These are phyloP conservation scores for Luperina testacea DNA, from an alignment of 2,888 invertebrate genomes.

Conservation along the genomic window DNA sequence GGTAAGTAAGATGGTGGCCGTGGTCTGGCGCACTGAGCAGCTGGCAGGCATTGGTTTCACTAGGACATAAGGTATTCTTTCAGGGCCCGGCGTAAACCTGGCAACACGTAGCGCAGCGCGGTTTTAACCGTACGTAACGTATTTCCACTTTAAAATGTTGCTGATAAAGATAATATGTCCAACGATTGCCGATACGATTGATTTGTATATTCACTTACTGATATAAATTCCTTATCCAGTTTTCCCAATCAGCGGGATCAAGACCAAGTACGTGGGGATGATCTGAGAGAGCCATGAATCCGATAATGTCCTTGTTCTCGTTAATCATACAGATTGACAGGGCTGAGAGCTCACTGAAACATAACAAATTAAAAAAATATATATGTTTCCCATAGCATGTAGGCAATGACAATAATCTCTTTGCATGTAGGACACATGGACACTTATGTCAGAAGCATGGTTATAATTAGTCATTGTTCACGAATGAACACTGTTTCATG, in stretches of 20 bases:
- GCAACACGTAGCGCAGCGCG: not conserved
- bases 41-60: not conserved
- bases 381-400: too few relatives aligned
- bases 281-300: constrained; percentile 83
- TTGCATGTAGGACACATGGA: too few relatives aligned
- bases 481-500: too few relatives aligned
- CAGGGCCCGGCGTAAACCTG: not conserved
- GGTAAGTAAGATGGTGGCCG: not conserved
- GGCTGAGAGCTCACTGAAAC: constrained; percentile 81
- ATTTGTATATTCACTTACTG: constrained; percentile 63
- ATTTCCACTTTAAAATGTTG: too few relatives aligned
- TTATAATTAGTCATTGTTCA: too few relatives aligned
- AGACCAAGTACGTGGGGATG: constrained; percentile 90
- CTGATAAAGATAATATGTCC: too few relatives aligned
- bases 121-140: not conserved
- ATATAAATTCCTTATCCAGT: constrained; percentile 84
- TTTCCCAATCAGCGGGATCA: constrained; percentile 89
- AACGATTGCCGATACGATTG: not conserved
- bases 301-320: constrained; percentile 78
- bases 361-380: not conserved
- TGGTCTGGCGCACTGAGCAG: not conserved
- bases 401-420: too few relatives aligned
- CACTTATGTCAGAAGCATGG: too few relatives aligned
- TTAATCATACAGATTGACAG: constrained; percentile 89
- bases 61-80: not conserved